Evolutionary conservation across 1,140 invertebrate genomes (phyloP).

Genomic region (Idris sp.): DNA sequence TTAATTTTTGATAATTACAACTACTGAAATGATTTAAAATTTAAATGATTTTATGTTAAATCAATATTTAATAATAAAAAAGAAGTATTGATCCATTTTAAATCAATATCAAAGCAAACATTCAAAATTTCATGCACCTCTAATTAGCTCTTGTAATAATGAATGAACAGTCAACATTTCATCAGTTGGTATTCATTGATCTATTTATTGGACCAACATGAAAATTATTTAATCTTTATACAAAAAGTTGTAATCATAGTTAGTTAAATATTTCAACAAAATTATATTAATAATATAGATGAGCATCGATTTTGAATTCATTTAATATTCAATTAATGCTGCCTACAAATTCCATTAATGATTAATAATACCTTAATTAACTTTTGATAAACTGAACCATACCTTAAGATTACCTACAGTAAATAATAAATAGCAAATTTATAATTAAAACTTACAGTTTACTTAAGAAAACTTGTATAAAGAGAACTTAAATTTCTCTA

Average conservation of each 20-base stretch:
- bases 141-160: slow-evolving; percentile 27
- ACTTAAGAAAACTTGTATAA: too few relatives aligned
- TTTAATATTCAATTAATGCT: neutral
- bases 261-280: neutral
- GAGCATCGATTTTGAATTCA: neutral
- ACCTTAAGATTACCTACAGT: neutral
- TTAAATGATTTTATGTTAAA: too few relatives aligned
- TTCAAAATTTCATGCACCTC: slow-evolving; percentile 12
- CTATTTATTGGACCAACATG: slow-evolving; percentile 8
- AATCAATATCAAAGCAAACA: slow-evolving; percentile 11
- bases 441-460: too few relatives aligned
- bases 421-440: neutral
- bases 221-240: slow-evolving; percentile 5
- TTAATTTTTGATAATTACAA: too few relatives aligned
- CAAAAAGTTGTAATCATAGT: neutral
- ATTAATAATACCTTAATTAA: neutral
- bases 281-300: neutral
- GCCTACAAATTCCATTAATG: neutral
- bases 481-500: too few relatives aligned
- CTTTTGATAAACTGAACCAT: neutral
- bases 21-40: too few relatives aligned
- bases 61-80: neutral
- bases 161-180: slow-evolving; percentile 10
- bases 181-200: slow-evolving; percentile 10
- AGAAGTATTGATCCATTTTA: too few relatives aligned